A percentile compares a stretch with the other conserved stretches of the same genome.
Evolutionary conservation across 2,888 invertebrate species (phyloP).

Genomic region (Leucoma salicis): DNA sequence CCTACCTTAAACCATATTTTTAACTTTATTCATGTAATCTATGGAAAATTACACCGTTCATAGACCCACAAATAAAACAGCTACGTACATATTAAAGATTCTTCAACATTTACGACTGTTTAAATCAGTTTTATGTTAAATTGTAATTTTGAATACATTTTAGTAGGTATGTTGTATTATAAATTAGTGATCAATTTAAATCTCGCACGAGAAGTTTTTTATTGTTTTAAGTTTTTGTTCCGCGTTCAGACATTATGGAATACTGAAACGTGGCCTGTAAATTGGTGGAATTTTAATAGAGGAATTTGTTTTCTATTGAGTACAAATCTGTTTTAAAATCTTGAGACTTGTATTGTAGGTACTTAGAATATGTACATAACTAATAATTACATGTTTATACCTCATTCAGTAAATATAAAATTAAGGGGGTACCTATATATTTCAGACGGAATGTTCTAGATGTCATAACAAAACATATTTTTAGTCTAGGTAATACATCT

Average conservation of each 20-base stretch:
- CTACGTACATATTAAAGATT: constrained; percentile 7
- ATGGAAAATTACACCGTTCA: not conserved
- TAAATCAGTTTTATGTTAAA: constrained; percentile 8
- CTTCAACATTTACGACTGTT: constrained; percentile 10
- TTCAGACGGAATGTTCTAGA: no score
- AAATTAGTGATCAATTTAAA: constrained; percentile 8
- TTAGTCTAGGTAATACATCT: no score
- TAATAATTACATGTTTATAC: no score
- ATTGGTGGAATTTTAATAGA: not conserved
- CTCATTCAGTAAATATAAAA: no score
- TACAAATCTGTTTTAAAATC: not conserved
- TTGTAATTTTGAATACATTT: constrained; percentile 4
- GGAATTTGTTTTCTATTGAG: not conserved
- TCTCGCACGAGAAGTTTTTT: constrained; percentile 7
- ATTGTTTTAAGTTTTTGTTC: not conserved
- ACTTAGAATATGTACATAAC: no score
- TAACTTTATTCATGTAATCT: not conserved
- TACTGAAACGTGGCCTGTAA: not conserved
- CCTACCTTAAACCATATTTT: not conserved
- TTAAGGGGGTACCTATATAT: no score
- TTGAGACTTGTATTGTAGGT: not conserved
- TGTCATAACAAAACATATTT: no score
- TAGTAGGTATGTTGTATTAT: constrained; percentile 3
- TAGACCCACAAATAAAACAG: constrained; percentile 2
- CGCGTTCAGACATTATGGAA: not conserved